Evolutionary conservation across 2,797 vertebrate species (phyloP).

Genomic region (Clarias platycephalus): DNA sequence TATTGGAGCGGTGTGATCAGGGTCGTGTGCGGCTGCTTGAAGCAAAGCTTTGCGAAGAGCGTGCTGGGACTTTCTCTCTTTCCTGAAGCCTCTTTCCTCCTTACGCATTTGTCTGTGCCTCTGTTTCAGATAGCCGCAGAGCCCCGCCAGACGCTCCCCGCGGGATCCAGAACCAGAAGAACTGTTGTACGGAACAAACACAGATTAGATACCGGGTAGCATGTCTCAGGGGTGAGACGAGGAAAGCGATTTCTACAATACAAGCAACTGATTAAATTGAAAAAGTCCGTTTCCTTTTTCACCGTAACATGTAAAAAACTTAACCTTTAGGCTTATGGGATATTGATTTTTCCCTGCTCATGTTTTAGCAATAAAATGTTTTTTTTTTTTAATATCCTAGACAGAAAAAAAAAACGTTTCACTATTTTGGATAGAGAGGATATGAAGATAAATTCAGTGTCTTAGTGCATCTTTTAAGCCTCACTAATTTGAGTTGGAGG

Average conservation of each 20-base stretch:
- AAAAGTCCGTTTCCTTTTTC: neutral
- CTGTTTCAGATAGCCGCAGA: conserved; percentile 97
- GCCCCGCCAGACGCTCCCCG: conserved; percentile 87
- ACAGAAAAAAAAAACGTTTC: neutral
- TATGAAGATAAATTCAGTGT: neutral
- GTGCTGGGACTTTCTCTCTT: conserved; percentile 90
- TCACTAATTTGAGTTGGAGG: neutral
- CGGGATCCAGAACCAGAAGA: conserved; percentile 75
- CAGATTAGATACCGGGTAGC: neutral
- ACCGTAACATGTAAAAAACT: neutral
- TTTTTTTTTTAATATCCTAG: too few relatives aligned
- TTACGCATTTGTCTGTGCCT: conserved; percentile 97
- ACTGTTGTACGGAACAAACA: conserved; percentile 65
- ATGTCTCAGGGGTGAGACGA: neutral
- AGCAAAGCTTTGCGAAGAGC: conserved; percentile 89
- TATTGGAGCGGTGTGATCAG: conserved; percentile 83
- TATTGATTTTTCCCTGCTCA: neutral
- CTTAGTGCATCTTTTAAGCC: neutral
- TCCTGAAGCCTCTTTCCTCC: conserved; percentile 90
- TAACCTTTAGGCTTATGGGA: neutral
- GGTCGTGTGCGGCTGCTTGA: conserved; percentile 88
- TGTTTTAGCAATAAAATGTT: neutral
- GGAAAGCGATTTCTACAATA: conserved; percentile 41
- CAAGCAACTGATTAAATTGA: neutral
- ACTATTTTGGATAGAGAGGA: neutral